Conservation (phyloP, 30 jellyfish, hydroid and myxozoan genomes). For the Sanderia malayensis region DNA sequence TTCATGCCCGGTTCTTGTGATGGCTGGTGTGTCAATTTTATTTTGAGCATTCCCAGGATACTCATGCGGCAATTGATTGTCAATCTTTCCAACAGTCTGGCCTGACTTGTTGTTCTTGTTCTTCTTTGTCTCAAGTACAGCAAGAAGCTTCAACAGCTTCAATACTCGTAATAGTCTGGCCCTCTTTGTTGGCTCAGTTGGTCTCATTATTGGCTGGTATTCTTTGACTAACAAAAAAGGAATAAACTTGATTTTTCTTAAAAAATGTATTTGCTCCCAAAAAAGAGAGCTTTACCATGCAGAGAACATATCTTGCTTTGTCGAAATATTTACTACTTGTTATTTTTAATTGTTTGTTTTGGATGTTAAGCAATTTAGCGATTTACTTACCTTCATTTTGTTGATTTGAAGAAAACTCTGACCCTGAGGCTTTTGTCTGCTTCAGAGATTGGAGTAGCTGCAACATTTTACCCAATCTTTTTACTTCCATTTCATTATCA, state of each 20-base stretch:
- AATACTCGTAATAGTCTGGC: slow-evolving; percentile 28
- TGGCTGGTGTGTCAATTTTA: background rate
- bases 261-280: too few relatives aligned
- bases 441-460: slow-evolving; percentile 18
- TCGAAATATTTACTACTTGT: too few relatives aligned
- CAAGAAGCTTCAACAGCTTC: slow-evolving; percentile 39
- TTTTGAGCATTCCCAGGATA: slow-evolving; percentile 3
- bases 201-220: background rate
- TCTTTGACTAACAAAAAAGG: slow-evolving; percentile 1
- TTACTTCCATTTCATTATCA: background rate
- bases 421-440: too few relatives aligned
- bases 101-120: background rate
- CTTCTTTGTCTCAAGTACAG: slow-evolving; percentile 21
- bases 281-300: too few relatives aligned
- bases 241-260: too few relatives aligned
- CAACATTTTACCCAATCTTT: slow-evolving; percentile 31
- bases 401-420: too few relatives aligned
- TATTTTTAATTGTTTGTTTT: too few relatives aligned
- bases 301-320: too few relatives aligned
- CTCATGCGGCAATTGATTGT: background rate
- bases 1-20: background rate
- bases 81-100: background rate
- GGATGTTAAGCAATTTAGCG: too few relatives aligned
- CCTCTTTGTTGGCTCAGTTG: slow-evolving; percentile 15
- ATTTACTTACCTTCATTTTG: too few relatives aligned